These are phyloP conservation scores for Drosophila trapezifrons DNA, from an alignment of 1,140 invertebrate genomes.

Conservation along the genomic window DNA sequence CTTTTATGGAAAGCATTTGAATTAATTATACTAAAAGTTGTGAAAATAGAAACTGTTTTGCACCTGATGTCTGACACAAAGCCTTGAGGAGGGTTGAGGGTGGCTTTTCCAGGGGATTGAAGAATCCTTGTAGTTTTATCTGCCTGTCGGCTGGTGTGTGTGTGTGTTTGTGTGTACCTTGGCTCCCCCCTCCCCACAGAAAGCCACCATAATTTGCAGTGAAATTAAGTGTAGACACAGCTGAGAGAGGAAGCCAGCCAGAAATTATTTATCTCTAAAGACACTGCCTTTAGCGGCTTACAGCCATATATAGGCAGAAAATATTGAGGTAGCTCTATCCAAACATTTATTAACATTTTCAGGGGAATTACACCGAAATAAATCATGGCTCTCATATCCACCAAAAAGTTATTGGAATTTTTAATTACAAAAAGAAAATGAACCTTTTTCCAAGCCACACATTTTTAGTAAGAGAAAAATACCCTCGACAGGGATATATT, in stretches of 20 bases:
- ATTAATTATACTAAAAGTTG: conserved; percentile 80
- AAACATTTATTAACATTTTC: neutral
- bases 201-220: conserved; percentile 25
- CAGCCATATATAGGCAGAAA: neutral
- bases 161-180: neutral
- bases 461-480: neutral
- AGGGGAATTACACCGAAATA: no score
- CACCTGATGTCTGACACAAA: conserved; percentile 73
- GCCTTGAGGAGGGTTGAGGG: conserved; percentile 25
- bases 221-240: conserved; percentile 38
- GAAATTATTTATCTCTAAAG: conserved; percentile 15
- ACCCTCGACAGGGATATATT: neutral
- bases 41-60: conserved; percentile 79
- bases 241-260: conserved; percentile 13
- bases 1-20: conserved; percentile 75
- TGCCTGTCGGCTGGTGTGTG: neutral
- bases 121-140: conserved; percentile 30
- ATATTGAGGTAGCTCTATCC: neutral
- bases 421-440: no score
- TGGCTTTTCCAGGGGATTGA: neutral
- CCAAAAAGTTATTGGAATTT: no score
- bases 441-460: no score
- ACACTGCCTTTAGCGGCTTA: conserved; percentile 1
- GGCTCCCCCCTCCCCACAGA: neutral
- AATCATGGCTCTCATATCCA: no score